Evolutionary conservation across 2,113 vertebrate species (phyloP), one percentile per base, ranked within the genome.

Genomic region (Tapirus terrestris): DNA sequence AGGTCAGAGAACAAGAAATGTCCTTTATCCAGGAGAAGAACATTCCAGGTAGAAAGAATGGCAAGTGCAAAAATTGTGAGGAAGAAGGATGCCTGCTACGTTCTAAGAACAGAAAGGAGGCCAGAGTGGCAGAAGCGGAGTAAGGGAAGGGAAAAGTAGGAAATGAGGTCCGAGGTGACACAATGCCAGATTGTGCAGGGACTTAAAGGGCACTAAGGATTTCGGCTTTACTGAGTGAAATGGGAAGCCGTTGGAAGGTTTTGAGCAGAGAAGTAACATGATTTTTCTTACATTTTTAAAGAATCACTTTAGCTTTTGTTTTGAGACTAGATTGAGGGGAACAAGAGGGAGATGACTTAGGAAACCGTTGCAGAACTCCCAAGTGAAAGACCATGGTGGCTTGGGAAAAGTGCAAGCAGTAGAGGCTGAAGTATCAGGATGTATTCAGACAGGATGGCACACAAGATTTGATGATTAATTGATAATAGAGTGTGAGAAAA

Each of bases 121-220:
- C 53, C 76, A 67, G 61, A 48, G 61, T 65, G n/a, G 11, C 68
- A 72, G 56, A 80, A 67, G 23, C 21, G 67, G 20, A 60, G n/a
- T n/a, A 23, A 1, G 20, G 20, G 23, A 77, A 39, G 45, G 33
- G 20, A 43, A 56, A 96, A 75, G 76, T 63, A 65, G 82, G 58
- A 92, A 94, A 89, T 80, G 48, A 94, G n/a, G 36, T 85, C 65
- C 63, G 20, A 68, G 67, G 77, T 63, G 68, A 92, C 33, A 89
- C 31, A 31, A 83, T 73, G 43, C 72, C 48, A 80, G 80, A 68
- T 27, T 68, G 76, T 77, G 27, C 20, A 29, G 39, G 11, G 36
- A 73, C 20, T 87, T 56, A 31, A 9, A 75, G n/a, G 65, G 45
- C 68, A 36, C 61, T 72, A n/a, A 79, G 53, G 29, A 58, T 56